Evolutionary conservation across 1,140 invertebrate genomes (phyloP).

Genomic region (Melipona quadrifasciata): DNA sequence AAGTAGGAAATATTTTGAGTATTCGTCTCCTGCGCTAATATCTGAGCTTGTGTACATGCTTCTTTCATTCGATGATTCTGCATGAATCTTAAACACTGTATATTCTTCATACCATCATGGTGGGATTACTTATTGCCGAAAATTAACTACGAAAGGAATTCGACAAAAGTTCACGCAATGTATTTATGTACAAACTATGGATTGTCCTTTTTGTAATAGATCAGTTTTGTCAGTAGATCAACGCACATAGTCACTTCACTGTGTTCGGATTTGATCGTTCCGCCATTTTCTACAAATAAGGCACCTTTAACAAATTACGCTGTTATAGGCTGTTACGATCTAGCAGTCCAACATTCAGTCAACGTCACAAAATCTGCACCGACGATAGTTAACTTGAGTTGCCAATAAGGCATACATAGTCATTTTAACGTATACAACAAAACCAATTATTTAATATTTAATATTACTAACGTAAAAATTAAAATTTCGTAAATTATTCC

Average conservation of each 20-base stretch:
- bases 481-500: constrained; percentile 64
- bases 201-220: constrained; percentile 72
- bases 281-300: constrained; percentile 78
- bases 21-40: constrained; percentile 71
- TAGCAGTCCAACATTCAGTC: constrained; percentile 70
- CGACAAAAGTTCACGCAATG: constrained; percentile 60
- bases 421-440: constrained; percentile 65
- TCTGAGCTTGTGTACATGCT: constrained; percentile 55
- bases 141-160: constrained; percentile 61
- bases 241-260: constrained; percentile 66
- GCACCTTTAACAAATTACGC: constrained; percentile 82
- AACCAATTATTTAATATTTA: constrained; percentile 63
- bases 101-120: constrained; percentile 41
- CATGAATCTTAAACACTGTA: constrained; percentile 51
- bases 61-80: constrained; percentile 51
- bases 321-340: constrained; percentile 71
- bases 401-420: constrained; percentile 69
- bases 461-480: constrained; percentile 63
- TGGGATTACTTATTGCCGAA: constrained; percentile 67
- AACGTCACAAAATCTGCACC: constrained; percentile 66
- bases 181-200: constrained; percentile 74
- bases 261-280: constrained; percentile 65
- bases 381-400: constrained; percentile 69
- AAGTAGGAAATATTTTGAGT: constrained; percentile 80
- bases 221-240: constrained; percentile 50